Base-by-base conservation (phyloP, 2,113 vertebrate species). In the Mus spicilegus region DNA sequence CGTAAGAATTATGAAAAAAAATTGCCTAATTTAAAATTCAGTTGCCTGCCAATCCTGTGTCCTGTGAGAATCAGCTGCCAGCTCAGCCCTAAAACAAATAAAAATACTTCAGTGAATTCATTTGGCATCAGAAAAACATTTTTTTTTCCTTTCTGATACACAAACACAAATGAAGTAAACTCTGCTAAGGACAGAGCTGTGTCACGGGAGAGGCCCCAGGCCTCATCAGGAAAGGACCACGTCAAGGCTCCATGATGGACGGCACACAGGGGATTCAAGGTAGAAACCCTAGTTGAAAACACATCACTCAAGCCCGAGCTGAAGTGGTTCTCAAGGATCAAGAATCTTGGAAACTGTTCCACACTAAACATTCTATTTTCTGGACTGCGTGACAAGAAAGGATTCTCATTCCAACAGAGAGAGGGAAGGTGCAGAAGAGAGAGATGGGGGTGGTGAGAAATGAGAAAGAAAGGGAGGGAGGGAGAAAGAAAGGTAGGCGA, bases 301-400 rank as follows among this genome's bases (percentile, higher is more conserved):
- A 95, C 89, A 93, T 51, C 67, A 72, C 85, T 85, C 78, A 91
- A 80, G 19, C 61, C 93, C 61, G 90, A 89, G 56, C 39, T 39
- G 49, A 84, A 72, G 46, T 77, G 67, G 93, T 76, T 85, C 78
- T 89, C 80, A 96, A 91, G 93, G 91, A 90, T 95, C 97, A 92
- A 4, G 63, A 92, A 73, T 2, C 1, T 97, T 96, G 78, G 91
- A 96, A 87, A 95, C 95, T 75, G 86, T 97, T 96, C 95, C 95
- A 87, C 81, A 96, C 97, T 92, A 96, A 93, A 89, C 61, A 84
- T 89, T 90, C 58, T 93, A 90, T 97, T 96, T 97, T 96, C 58
- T 97, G 97, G 96, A 98, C 97, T 94, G 87, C 94, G 95, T 39
- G 39, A 97, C 87, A 54, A 51, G 97, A 96, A 98, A 98, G 54